Percentiles rank a stretch among this genome's conserved stretches.
Conservation (phyloP, 1,140 invertebrate species). For the Microvelia longipes region DNA sequence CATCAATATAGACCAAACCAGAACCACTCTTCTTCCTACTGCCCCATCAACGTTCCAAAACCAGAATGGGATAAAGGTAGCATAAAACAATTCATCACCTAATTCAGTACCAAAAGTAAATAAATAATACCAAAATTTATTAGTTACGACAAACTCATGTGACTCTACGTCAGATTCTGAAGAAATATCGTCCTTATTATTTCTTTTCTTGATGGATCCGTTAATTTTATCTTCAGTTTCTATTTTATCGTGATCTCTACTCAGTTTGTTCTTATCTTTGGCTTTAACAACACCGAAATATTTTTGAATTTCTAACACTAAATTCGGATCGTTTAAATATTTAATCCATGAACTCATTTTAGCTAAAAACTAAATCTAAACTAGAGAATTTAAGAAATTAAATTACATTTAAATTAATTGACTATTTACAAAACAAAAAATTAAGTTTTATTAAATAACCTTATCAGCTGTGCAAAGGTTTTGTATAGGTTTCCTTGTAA, state of each 20-base stretch:
- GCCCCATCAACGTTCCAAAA: conserved; percentile 83
- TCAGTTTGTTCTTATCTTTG: conserved; percentile 5
- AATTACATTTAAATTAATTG: neutral
- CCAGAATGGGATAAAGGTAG: conserved; percentile 74
- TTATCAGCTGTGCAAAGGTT: neutral
- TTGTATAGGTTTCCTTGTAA: neutral
- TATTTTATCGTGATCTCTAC: too few species aligned
- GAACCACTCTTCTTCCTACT: conserved; percentile 57
- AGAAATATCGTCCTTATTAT: neutral
- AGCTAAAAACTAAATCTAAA: neutral
- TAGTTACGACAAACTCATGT: conserved; percentile 41
- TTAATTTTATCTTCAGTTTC: neutral
- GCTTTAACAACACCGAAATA: conserved; percentile 19
- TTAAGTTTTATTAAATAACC: too few species aligned
- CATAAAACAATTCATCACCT: conserved; percentile 80
- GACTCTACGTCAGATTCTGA: conserved; percentile 16
- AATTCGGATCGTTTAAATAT: conserved; percentile 21
- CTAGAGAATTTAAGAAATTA: neutral
- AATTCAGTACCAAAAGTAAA: conserved; percentile 67
- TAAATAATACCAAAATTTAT: conserved; percentile 72
- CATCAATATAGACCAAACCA: conserved; percentile 75
- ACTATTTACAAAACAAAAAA: neutral
- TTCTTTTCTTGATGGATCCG: neutral
- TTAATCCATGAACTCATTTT: conserved; percentile 12
- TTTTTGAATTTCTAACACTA: conserved; percentile 21